These are phyloP conservation scores for Stictonetta naevosa DNA, from an alignment of 2,113 vertebrate species.

Conservation along the genomic window DNA sequence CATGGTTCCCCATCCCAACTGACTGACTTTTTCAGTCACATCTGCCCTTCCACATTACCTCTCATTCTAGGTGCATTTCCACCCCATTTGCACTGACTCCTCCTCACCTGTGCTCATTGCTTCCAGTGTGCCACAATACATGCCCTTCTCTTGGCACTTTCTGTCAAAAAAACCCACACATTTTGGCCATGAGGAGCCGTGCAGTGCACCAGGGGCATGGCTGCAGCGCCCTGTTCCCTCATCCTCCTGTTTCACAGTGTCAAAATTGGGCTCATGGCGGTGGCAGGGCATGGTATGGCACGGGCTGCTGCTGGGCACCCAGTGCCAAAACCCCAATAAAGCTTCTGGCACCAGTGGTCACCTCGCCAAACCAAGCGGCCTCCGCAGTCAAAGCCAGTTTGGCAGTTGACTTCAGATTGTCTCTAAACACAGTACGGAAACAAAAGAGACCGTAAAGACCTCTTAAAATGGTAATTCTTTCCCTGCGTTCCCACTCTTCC, in stretches of 20 bases:
- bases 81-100: accelerated
- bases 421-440: not conserved
- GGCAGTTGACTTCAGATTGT: not conserved
- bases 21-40: accelerated
- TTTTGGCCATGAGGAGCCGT: not conserved
- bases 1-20: too few species aligned
- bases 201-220: accelerated
- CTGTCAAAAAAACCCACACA: accelerated
- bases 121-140: accelerated
- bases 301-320: accelerated
- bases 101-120: accelerated
- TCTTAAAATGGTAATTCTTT: not conserved
- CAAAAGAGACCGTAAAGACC: not conserved
- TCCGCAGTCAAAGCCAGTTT: not conserved
- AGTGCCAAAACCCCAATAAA: not conserved
- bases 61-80: accelerated
- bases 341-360: accelerated
- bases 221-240: accelerated
- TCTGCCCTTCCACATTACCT: accelerated
- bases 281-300: accelerated
- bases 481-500: accelerated
- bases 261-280: not conserved
- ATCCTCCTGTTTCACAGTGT: not conserved
- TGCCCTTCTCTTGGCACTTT: not conserved
- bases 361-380: not conserved